Base-by-base conservation (phyloP, 1,140 invertebrate species). In the Drosophila guanche region DNA sequence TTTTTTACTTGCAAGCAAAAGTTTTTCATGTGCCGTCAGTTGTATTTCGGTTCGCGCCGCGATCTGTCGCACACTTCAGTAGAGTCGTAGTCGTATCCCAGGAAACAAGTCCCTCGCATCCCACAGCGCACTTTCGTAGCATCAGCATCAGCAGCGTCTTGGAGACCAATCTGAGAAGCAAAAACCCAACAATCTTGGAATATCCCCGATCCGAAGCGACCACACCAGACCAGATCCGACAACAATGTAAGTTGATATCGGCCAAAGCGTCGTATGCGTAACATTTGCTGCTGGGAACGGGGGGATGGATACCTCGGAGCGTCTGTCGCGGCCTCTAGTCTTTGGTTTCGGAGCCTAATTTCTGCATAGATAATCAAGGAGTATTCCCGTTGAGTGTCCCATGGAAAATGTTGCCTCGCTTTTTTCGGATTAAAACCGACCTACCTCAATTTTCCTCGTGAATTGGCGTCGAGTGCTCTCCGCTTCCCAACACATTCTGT, bases 21-120 rank as follows among this genome's bases (percentile, higher is more conserved):
- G 79, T 77, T 90, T 90, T 90, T 89, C 85, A 90, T 85, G 84
- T 89, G 78, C 85, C 65, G 89, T 90, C 89, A 90, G 89, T 90
- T 90, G 81, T 73, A 84, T 89, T 90, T 90, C 89, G 89, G 89
- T 90, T 78, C 85, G 89, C 86, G 85, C 62, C 65, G 81, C 75
- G 89, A 90, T 84, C 89, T 90, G 89, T 86, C 83, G 86, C 86
- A 74, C 62, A 63, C 70, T 83, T 63, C 16, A 62, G 69, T 22
- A 29, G 16, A 63, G 8, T 54, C 61, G 69, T 58, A 56, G 40
- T 50, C 56, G 46, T 37, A 40, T 55, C 27, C 16, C 48, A 68
- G 33, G 20, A 33, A 72, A 43, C 10, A 10, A 7, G 8, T 6
- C 25, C 25, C 25, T 27, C 25, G 5, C 5, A 27, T 6, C 10